Evolutionary conservation across 2,888 invertebrate genomes (phyloP).

Genomic region (Cerceris ruficornis): DNA sequence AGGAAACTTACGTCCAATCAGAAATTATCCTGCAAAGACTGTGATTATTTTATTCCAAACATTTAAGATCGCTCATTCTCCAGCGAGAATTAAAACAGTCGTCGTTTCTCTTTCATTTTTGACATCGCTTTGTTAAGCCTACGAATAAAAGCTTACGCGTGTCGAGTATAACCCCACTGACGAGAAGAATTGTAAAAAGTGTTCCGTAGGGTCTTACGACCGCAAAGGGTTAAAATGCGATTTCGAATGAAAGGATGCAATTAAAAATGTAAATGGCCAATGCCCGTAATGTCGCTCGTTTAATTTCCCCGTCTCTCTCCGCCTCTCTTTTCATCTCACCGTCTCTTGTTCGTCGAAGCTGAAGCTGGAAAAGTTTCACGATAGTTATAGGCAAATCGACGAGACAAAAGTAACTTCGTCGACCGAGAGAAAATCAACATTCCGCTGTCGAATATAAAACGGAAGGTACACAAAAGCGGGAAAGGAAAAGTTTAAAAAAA

Average conservation of each 20-base stretch:
- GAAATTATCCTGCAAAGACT: no score
- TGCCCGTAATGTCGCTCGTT: neutral
- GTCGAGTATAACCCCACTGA: no score
- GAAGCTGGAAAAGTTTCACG: neutral
- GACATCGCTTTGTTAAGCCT: no score
- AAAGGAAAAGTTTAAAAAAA: slow-evolving; percentile 33
- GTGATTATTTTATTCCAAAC: no score
- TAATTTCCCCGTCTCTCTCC: no score
- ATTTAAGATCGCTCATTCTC: no score
- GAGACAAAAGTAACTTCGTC: slow-evolving; percentile 10
- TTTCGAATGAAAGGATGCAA: neutral
- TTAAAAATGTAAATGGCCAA: slow-evolving; percentile 2
- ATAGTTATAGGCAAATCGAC: neutral
- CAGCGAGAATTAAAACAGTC: no score
- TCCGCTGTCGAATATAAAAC: slow-evolving; percentile 36
- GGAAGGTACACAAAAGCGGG: slow-evolving; percentile 44
- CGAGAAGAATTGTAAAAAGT: neutral
- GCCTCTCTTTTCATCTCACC: no score
- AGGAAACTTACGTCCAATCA: no score
- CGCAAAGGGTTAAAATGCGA: neutral
- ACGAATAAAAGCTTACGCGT: no score
- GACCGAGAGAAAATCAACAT: slow-evolving; percentile 8
- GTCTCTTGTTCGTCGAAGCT: neutral
- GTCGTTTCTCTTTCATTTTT: no score
- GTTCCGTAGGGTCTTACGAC: neutral